Base-by-base conservation (phyloP, 2,113 vertebrate genomes). In the Lycocorax pyrrhopterus region DNA sequence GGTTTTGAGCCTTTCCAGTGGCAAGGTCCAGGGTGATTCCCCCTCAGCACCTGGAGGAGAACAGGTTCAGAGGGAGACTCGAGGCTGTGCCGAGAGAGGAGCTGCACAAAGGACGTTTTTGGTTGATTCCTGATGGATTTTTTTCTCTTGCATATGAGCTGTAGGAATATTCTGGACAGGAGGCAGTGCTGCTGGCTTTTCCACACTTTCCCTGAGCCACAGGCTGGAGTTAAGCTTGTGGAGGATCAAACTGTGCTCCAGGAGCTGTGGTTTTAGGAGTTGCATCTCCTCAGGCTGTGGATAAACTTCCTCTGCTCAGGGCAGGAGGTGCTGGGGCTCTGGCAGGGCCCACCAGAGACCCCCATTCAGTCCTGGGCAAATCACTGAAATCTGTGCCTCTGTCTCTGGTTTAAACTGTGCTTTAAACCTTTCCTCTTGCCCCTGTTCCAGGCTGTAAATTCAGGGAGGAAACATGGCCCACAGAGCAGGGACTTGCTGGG, bases 121-220 rank as follows among this genome's bases (percentile, higher is more conserved):
- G 15, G 37, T 8, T 47, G 44, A 25, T 29, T 58, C 43, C 43
- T 51, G 47, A 23, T 79, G 58, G 37, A 6, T 33, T 35, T 52
- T 26, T 53, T 30, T 53, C 15, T 16, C 5, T 0, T 47, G 11
- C 6, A 4, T 6, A 6, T 1, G 6, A 16, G 19, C 32, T 53
- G 27, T 18, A 16, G 69, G 44, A 6, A 3, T 14, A 1, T 16
- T 37, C 6, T 43, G 63, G 52, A 14, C 30, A 49, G 35, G 30
- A 78, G 30, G 26, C 20, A 51, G 47, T 8, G 14, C 10, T 67
- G 75, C 7, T 43, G 39, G 0, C 0, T 30, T 30, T 22, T 55
- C 16, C 7, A 5, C 5, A 16, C 12, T 74, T 49, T 39, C 23
- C 20, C 4, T 37, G 52, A 56, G 62, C 41, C 76, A 30, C 55